Conservation (phyloP, 2,113 vertebrate species). For the Sylvietta virens region DNA sequence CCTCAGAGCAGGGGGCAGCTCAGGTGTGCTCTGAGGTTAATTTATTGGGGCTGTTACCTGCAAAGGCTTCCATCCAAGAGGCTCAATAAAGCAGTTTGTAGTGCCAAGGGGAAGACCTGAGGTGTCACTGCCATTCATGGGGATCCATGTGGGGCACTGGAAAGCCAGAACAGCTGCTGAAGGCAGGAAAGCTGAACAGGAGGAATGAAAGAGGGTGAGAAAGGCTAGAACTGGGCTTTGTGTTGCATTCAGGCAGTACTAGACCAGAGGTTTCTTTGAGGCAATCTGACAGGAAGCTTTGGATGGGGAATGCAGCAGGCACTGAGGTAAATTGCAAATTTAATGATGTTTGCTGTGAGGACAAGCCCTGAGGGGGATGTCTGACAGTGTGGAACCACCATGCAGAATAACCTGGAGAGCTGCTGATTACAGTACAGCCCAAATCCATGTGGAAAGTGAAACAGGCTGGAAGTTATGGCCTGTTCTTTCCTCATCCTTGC, state of each 20-base stretch:
- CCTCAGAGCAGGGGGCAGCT: neutral
- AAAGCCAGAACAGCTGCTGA: neutral
- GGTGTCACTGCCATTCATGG: rapidly evolving
- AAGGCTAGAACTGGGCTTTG: neutral
- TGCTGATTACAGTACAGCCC: neutral
- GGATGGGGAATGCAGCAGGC: neutral
- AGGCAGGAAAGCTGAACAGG: neutral
- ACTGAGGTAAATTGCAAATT: neutral
- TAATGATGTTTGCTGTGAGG: neutral
- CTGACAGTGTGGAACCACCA: neutral
- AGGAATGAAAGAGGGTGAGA: neutral
- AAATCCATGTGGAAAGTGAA: neutral
- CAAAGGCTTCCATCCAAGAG: neutral
- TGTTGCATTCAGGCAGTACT: rapidly evolving
- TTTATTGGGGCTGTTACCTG: neutral
- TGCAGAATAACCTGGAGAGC: neutral
- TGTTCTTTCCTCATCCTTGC: neutral
- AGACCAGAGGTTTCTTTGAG: neutral
- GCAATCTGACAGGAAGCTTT: neutral
- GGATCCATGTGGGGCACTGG: neutral
- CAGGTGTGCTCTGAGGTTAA: neutral
- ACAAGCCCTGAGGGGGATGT: neutral
- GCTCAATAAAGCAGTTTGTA: neutral
- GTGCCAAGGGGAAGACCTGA: neutral
- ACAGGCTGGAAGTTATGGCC: neutral